Conservation (phyloP, 2,113 vertebrate species). For the Patagioenas fasciata region DNA sequence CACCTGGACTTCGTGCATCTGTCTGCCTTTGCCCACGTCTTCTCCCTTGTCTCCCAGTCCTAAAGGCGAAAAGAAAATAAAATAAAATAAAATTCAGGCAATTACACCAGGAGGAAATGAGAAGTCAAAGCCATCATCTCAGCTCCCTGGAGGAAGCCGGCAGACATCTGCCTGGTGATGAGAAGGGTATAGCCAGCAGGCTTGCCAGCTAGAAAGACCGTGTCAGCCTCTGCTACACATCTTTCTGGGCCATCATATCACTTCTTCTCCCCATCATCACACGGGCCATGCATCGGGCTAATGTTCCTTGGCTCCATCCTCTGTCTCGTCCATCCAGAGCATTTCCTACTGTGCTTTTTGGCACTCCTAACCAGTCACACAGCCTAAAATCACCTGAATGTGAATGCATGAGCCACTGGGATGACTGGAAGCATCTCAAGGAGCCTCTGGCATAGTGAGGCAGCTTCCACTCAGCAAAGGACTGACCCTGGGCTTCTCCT, state of each 20-base stretch:
- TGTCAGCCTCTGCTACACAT: not conserved
- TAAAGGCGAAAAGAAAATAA: not conserved
- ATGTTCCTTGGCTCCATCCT: accelerated
- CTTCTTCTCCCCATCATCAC: not conserved
- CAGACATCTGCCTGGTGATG: not conserved
- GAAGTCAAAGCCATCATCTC: not conserved
- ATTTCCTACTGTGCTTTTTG: not conserved
- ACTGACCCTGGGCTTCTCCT: not conserved
- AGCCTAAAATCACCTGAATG: not conserved
- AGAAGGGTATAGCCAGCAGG: not conserved
- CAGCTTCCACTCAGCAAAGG: not conserved
- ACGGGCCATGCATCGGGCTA: accelerated
- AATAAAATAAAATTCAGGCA: not conserved
- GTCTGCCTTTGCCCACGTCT: constrained; percentile 29
- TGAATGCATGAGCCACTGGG: accelerated
- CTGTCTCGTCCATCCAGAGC: not conserved
- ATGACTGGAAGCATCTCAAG: not conserved
- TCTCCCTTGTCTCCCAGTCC: not conserved
- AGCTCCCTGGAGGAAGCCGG: not conserved
- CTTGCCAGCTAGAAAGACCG: not conserved
- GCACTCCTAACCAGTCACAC: not conserved
- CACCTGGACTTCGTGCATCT: constrained; percentile 59
- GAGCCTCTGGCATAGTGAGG: not conserved
- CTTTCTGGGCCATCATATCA: not conserved
- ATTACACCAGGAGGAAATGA: not conserved